Conservation (phyloP, 92 coral and sea anemone species). For the Siderastrea radians region DNA sequence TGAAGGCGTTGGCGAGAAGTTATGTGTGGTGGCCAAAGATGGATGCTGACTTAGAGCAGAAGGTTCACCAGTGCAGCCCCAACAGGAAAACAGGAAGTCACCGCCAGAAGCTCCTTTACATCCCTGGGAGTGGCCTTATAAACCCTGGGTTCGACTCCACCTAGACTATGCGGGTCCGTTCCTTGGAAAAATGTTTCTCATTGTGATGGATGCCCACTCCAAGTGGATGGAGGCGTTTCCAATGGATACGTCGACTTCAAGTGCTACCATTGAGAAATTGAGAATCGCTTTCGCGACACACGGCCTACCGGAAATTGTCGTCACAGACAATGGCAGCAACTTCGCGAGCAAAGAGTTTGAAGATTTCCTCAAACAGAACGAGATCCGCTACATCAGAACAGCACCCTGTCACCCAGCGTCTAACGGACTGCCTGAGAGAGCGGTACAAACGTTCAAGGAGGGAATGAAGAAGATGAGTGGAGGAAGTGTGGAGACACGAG, state of each 20-base stretch:
- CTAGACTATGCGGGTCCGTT: conserved; percentile 46
- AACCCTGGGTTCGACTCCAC: conserved; percentile 37
- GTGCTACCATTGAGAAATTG: conserved; percentile 39
- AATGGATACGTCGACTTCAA: conserved; percentile 23
- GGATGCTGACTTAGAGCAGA: conserved; percentile 3
- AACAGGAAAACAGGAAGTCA: conserved; percentile 26
- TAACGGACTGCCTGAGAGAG: too few relatives aligned
- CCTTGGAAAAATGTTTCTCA: not conserved
- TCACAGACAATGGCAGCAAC: conserved; percentile 58
- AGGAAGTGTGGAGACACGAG: too few relatives aligned
- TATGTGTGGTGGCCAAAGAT: conserved; percentile 33
- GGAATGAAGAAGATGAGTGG: too few relatives aligned
- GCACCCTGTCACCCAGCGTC: too few relatives aligned
- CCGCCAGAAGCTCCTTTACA: conserved; percentile 37
- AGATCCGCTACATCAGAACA: too few relatives aligned
- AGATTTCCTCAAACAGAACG: too few relatives aligned
- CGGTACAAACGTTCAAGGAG: too few relatives aligned
- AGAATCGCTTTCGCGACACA: conserved; percentile 34
- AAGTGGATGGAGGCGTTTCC: conserved; percentile 46
- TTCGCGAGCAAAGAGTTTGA: too few relatives aligned
- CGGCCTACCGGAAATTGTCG: conserved; percentile 60
- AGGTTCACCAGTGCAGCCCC: conserved; percentile 21
- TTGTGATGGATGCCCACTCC: conserved; percentile 19
- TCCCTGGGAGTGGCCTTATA: conserved; percentile 50
- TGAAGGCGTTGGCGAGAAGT: conserved; percentile 33